These are phyloP conservation scores for Pogonocichla stellata DNA, from an alignment of 2,113 vertebrate genomes.

Conservation along the genomic window DNA sequence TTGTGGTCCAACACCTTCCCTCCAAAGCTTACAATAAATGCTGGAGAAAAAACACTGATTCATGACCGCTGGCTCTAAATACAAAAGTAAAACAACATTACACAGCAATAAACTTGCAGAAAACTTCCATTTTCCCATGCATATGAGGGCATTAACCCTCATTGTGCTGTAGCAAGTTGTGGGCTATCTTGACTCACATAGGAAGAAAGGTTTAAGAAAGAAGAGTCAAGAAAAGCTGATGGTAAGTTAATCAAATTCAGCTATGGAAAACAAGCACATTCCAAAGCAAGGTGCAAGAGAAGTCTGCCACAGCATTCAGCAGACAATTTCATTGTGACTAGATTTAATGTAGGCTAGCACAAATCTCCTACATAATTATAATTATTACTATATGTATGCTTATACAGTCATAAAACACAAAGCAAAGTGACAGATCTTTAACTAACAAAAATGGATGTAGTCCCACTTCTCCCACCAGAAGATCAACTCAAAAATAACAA, in stretches of 20 bases:
- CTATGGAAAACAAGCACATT: not conserved
- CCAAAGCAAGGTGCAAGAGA: not conserved
- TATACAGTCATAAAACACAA: slow-evolving; percentile 14
- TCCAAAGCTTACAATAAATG: not conserved
- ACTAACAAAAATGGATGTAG: slow-evolving; percentile 3
- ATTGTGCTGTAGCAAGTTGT: not conserved
- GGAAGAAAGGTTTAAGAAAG: not conserved
- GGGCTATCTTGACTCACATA: fast-evolving
- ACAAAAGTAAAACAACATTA: not conserved
- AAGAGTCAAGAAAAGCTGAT: not conserved
- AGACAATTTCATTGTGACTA: not conserved
- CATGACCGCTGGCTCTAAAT: not conserved
- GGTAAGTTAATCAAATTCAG: not conserved
- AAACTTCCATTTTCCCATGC: not conserved
- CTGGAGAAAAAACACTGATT: not conserved
- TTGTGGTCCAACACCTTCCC: fast-evolving
- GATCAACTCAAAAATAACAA: not conserved
- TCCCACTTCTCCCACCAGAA: not conserved
- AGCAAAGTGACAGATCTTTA: slow-evolving; percentile 18
- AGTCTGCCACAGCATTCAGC: not conserved
- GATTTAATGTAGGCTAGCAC: not conserved
- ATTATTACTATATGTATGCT: not conserved
- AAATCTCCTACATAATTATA: not conserved
- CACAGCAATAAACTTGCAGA: not conserved
- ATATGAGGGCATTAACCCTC: not conserved